Base-by-base conservation (phyloP, 2,113 vertebrate species). In the Dolichallabes microphthalmus region DNA sequence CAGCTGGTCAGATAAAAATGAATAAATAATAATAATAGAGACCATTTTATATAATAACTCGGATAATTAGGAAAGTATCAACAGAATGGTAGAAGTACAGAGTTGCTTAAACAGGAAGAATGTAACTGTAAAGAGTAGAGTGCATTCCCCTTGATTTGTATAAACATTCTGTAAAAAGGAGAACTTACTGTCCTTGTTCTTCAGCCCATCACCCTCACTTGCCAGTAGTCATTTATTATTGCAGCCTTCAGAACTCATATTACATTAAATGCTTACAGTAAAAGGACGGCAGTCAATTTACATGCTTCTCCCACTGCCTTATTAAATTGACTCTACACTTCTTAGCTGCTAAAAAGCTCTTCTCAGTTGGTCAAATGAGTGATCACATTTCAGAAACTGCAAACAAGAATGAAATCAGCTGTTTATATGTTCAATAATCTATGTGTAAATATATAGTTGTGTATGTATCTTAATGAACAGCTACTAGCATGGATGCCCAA, bases 41-140 rank as follows among this genome's bases (percentile, higher is more conserved):
- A 77, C 30, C 1, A 55, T 55, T 77, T 53, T 55, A 32, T 57
- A 55, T 30, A 19, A 9, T 19, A 27, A 55, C 50, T 30, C 19
- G n/a, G 15, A 57, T 55, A 32, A 71, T 71, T 71, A 22, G 4
- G 39, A 45, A 71, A 68, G 6, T 17, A 19, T 68, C 32, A 39
- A 45, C 22, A 0, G 19, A 11, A 22, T 45, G 3, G 22, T 14
- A 57, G n/a, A 2, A 71, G 27, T 82, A 71, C 27, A 11, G 3
- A 82, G 71, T 71, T 82, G 30, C 7, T 25, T 57, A 25, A 79
- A 45, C 71, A 57, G 27, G 17, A 69, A 71, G 32, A 80, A 77
- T 75, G 60, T 77, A 57, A 27, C 79, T 68, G 85, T 82, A 64
- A 78, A 58, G 53, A 86, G 55, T 22, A 73, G 20, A 68, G 25